A percentile compares a stretch with the other conserved stretches of the same genome.
Conservation (phyloP, 2,888 invertebrate genomes). For the Pyrochroa serraticornis region DNA sequence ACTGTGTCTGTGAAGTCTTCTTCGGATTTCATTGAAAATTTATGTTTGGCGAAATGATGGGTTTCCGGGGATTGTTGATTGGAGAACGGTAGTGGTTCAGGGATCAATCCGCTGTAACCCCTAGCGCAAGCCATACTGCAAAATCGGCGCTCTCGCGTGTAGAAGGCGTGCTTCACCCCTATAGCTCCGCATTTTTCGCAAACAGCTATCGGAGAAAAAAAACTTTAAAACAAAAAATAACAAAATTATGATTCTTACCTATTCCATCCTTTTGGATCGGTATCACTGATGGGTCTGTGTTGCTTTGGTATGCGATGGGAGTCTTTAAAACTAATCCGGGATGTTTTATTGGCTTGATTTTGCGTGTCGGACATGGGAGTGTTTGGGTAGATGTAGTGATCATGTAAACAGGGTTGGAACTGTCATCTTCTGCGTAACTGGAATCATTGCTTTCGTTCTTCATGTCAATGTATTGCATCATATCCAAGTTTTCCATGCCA, state of each 20-base stretch:
- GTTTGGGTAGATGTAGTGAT: conserved; percentile 65
- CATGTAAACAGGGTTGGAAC: conserved; percentile 56
- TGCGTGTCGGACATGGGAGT: conserved; percentile 62
- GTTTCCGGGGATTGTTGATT: conserved; percentile 47
- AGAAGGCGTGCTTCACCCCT: conserved; percentile 86
- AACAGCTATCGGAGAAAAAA: conserved; percentile 64
- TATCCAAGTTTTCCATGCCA: conserved; percentile 56
- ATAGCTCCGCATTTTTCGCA: conserved; percentile 86
- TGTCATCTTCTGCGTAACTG: conserved; percentile 60
- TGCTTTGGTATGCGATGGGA: conserved; percentile 78
- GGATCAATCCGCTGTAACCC: conserved; percentile 58
- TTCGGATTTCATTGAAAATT: conserved; percentile 54
- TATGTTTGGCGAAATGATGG: conserved; percentile 53
- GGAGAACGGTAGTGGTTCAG: conserved; percentile 53
- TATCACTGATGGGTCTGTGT: conserved; percentile 83
- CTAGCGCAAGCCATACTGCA: conserved; percentile 83
- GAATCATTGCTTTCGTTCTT: conserved; percentile 57
- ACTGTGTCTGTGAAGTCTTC: conserved; percentile 50
- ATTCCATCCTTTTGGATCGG: conserved; percentile 89
- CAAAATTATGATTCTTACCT: conserved; percentile 65
- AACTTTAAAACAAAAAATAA: conserved; percentile 15
- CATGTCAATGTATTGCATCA: conserved; percentile 56
- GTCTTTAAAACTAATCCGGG: conserved; percentile 77
- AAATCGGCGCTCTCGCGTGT: conserved; percentile 80
- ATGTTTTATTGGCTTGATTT: conserved; percentile 76